Evolutionary conservation across 1,140 invertebrate species (phyloP), one percentile per base, ranked within the genome.

Genomic region (Pogonognathellus flavescens): DNA sequence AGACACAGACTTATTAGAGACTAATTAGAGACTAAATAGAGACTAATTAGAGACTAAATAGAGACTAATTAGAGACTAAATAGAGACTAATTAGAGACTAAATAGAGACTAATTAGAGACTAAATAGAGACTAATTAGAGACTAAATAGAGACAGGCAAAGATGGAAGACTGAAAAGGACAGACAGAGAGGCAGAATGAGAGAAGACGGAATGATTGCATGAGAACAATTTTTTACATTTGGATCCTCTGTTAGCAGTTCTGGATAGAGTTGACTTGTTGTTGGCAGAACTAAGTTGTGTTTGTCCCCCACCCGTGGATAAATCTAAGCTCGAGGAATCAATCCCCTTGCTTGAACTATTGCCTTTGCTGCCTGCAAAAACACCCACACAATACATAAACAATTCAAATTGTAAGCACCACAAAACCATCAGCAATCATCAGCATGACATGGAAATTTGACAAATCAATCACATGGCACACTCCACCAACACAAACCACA

Each of bases 361-460:
- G 89, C 90, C 88, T 90, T 90, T 90, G 87, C 84, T 88, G 85
- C 88, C 89, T 89, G 89, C 55, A 89, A 90, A 89, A 86, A 89
- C 82, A 88, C 70, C 84, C 83, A 88, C 84, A 82, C 76, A 80
- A 87, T 82, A 84, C 59, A 87, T 80, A 76, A 76, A 83, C 20
- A 83, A 13, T 53, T 84, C 82, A 86, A 82, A 86, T 50, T 62
- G 31, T n/a, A 80, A 80, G 80, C 82, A 86, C 86, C 80, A 84
- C 57, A 86, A 72, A 72, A 72, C 80, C 85, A 85, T 41, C 31
- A 41, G 76, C 82, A 49, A 76, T 76, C 41, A 50, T 49, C 41
- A 85, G 11, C 60, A 20, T 62, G 14, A 83, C 59, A 86, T 62
- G 60, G 76, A 55, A 25, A 85, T 22, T 18, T 14, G 31, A 72